These are phyloP conservation scores for Olivierus martensii DNA, from an alignment of 1,140 invertebrate genomes.

Conservation along the genomic window DNA sequence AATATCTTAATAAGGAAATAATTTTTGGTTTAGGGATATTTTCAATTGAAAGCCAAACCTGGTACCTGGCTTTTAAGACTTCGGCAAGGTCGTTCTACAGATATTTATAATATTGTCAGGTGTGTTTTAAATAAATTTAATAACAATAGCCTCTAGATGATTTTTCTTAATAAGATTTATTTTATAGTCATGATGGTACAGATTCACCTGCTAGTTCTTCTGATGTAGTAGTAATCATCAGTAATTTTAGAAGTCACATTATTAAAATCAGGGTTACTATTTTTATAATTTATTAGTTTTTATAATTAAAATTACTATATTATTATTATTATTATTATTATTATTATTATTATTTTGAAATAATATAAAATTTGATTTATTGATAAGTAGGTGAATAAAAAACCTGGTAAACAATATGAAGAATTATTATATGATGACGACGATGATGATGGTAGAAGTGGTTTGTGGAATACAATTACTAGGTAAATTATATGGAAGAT, in stretches of 20 bases:
- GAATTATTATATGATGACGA: conserved; percentile 66
- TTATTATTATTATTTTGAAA: too few species aligned
- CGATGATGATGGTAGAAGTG: conserved; percentile 48
- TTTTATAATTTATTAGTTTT: background rate
- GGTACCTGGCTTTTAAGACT: conserved; percentile 79
- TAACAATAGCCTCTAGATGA: conserved; percentile 12
- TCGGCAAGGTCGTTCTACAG: conserved; percentile 78
- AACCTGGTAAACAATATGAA: conserved; percentile 65
- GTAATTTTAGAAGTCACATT: conserved; percentile 76
- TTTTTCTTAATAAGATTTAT: background rate
- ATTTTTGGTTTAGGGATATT: conserved; percentile 51
- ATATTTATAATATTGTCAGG: conserved; percentile 64
- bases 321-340: too few species aligned
- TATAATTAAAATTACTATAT: too few species aligned
- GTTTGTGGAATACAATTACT: conserved; percentile 88
- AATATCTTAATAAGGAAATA: background rate
- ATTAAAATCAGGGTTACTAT: conserved; percentile 54
- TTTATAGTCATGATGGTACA: conserved; percentile 55
- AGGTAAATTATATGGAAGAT: conserved; percentile 43
- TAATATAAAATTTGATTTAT: too few species aligned
- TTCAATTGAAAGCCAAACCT: conserved; percentile 94
- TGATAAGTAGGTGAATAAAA: conserved; percentile 60
- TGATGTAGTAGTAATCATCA: conserved; percentile 67
- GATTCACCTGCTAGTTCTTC: conserved; percentile 42
- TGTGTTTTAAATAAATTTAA: conserved; percentile 14